These are phyloP conservation scores for Eidolon helvum DNA, from an alignment of 2,113 vertebrate genomes.

Conservation along the genomic window DNA sequence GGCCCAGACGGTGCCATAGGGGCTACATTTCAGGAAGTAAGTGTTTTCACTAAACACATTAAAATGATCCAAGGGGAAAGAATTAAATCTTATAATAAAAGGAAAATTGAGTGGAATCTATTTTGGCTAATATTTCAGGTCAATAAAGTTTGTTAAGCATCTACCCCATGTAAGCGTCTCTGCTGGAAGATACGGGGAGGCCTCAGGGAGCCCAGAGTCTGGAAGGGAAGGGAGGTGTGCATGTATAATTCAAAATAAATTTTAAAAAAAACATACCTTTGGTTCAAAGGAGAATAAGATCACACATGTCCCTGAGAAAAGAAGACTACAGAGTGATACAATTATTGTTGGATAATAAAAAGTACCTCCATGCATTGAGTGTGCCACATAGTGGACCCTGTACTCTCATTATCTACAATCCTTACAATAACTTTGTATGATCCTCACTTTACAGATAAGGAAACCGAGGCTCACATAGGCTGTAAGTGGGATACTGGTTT, in stretches of 20 bases:
- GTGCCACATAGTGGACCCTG: background rate
- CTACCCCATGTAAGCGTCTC: background rate
- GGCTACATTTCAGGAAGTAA: slow-evolving; percentile 13
- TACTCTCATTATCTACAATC: background rate
- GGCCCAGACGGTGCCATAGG: background rate
- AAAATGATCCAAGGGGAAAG: slow-evolving; percentile 39
- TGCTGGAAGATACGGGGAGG: background rate
- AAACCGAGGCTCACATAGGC: background rate
- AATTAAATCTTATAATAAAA: slow-evolving; percentile 25
- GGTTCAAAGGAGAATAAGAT: background rate
- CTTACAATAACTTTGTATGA: background rate
- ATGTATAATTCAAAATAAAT: background rate
- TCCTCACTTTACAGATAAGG: background rate
- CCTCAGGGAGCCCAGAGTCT: background rate
- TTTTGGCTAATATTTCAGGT: slow-evolving; percentile 21
- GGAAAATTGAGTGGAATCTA: slow-evolving; percentile 51
- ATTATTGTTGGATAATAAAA: background rate
- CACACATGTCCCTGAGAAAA: background rate
- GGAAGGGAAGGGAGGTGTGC: background rate
- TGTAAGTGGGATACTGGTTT: background rate
- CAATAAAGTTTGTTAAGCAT: background rate
- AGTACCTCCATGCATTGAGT: background rate
- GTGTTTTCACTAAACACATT: slow-evolving; percentile 45
- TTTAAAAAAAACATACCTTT: background rate
- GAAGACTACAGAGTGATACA: background rate